Evolutionary conservation across 1,140 invertebrate genomes (phyloP), one percentile per base, ranked within the genome.

Genomic region (Drosophila quadrilineata): DNA sequence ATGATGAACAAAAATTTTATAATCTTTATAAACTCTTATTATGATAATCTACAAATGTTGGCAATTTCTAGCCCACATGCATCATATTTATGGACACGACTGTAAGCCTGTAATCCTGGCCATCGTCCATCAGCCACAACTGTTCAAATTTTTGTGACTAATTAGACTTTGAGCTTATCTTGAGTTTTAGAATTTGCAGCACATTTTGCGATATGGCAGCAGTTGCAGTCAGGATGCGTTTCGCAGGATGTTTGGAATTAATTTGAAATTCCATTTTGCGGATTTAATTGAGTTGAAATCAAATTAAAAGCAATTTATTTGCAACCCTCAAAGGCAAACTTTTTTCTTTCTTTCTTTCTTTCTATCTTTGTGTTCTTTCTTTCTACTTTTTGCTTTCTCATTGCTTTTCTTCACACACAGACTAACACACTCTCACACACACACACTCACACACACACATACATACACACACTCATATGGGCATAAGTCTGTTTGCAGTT

Each of bases 221-320:
- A 22, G 57, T 31, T 46, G 45, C 45, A 35, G 36, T 48, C 40
- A 54, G 52, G 49, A 53, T 82, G 68, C 57, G 59, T n/a, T n/a
- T n/a, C 50, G 46, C 63, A 76, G 45, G 33, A 38, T 41, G 40
- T 57, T 73, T 67, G 69, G 84, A 88, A 73, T 88, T 87, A 88
- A 88, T 88, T 88, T 82, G 70, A 87, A 89, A 89, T 87, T 89
- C 79, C 75, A 89, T 89, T 89, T 85, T 66, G 75, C 82, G 72
- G 71, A 89, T 88, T 89, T 88, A 89, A 89, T 89, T 89, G 84
- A 89, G 84, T 88, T 88, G 84, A 89, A 88, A 89, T 87, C 87
- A 88, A 89, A 89, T 88, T 88, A 89, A 89, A 88, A 88, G 79
- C 79, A 88, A 89, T 87, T 86, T 86, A 88, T 88, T 88, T 88